Conservation (phyloP, 2,797 vertebrate species). For the Cygnus olor region DNA sequence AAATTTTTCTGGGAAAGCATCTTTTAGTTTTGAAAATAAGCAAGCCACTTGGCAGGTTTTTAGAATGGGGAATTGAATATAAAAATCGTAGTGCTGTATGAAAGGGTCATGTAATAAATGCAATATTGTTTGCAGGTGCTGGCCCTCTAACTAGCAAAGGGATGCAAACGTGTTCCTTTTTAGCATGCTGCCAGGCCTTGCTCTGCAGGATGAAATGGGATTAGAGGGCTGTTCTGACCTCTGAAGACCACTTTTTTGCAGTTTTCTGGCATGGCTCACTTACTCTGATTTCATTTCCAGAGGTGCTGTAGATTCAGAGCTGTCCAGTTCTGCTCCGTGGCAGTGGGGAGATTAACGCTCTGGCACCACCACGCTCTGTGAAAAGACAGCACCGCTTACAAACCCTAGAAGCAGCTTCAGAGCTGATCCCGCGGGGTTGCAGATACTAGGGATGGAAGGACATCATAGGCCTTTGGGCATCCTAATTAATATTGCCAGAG, state of each 20-base stretch:
- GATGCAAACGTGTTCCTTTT: background rate
- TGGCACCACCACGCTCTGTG: background rate
- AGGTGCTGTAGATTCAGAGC: background rate
- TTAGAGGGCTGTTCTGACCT: background rate
- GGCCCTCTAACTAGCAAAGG: background rate
- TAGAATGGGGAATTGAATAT: slow-evolving; percentile 25
- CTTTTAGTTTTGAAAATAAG: slow-evolving; percentile 25
- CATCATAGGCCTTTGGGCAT: background rate
- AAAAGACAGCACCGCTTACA: background rate
- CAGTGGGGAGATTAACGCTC: background rate
- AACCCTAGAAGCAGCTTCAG: background rate
- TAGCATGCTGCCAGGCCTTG: background rate
- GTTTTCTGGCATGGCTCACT: background rate
- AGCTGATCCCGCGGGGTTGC: background rate
- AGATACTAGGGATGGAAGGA: background rate
- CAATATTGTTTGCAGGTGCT: slow-evolving; percentile 10
- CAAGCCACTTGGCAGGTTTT: slow-evolving; percentile 7
- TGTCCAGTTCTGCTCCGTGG: rapidly evolving
- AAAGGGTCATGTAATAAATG: background rate
- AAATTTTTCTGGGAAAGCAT: slow-evolving; percentile 38
- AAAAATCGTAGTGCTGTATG: background rate
- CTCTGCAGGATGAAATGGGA: background rate
- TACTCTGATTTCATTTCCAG: slow-evolving; percentile 24
- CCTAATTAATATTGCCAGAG: background rate
- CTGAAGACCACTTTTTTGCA: background rate